phyloP scores from a whole-genome alignment of 1,140 invertebrate species.

The Plodia interpunctella region DNA sequence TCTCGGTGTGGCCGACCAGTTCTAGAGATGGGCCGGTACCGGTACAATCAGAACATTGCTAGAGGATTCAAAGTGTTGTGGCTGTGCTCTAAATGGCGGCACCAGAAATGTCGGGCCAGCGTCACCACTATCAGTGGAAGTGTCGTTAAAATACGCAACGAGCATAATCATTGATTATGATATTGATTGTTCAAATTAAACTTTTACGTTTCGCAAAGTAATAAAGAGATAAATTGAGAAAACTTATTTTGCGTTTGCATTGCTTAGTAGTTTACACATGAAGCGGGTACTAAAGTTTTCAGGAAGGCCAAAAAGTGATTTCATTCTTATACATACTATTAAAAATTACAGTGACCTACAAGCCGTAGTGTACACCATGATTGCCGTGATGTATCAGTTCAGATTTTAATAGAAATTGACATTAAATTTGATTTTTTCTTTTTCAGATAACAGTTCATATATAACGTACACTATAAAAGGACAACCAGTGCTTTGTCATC shows the following conservation, averaged over 20 bases:
- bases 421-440: background rate
- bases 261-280: no score
- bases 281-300: no score
- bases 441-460: background rate
- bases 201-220: no score
- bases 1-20: background rate
- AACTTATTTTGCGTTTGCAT: no score
- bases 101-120: background rate
- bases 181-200: no score
- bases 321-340: no score
- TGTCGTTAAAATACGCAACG: slow-evolving; percentile 11
- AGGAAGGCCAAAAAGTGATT: no score
- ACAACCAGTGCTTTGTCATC: background rate
- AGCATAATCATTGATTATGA: slow-evolving; percentile 11
- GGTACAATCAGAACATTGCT: background rate
- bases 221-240: no score
- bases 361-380: no score
- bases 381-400: no score
- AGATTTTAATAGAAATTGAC: no score
- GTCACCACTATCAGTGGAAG: slow-evolving; percentile 7
- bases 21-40: background rate
- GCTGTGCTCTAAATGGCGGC: background rate
- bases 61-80: background rate
- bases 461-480: background rate
- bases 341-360: no score